Percentiles rank a stretch among this genome's conserved stretches.
Conservation (phyloP, 1,140 invertebrate genomes). For the Listronotus oregonensis region DNA sequence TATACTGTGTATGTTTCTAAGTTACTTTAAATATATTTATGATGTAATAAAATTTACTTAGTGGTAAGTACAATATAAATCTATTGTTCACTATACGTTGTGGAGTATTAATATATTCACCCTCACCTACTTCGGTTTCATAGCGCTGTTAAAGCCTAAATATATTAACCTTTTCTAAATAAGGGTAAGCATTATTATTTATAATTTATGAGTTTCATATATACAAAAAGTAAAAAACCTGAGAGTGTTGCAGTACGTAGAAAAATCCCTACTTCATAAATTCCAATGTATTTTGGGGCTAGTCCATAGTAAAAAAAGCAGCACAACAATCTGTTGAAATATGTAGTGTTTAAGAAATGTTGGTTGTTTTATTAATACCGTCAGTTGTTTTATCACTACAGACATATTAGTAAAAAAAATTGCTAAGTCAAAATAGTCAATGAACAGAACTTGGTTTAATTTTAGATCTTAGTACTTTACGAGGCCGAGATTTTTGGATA, state of each 20-base stretch:
- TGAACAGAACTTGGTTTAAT: too few relatives aligned
- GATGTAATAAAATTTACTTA: conserved; percentile 11
- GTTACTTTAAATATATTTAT: conserved; percentile 1
- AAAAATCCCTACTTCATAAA: conserved; percentile 2
- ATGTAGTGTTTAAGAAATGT: too few relatives aligned
- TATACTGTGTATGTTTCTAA: neutral
- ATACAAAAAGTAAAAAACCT: conserved; percentile 16
- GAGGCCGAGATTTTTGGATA: too few relatives aligned
- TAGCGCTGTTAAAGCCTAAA: conserved; percentile 26
- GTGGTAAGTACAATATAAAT: conserved; percentile 20
- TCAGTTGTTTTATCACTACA: too few relatives aligned
- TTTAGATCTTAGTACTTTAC: too few relatives aligned
- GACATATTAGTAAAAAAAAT: too few relatives aligned
- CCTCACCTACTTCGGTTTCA: conserved; percentile 33
- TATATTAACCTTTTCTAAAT: conserved; percentile 35
- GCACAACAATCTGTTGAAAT: too few relatives aligned
- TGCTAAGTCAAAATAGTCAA: too few relatives aligned
- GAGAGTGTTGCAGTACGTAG: conserved; percentile 7
- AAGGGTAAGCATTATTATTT: conserved; percentile 30
- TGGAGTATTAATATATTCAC: conserved; percentile 37
- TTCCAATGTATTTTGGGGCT: too few relatives aligned
- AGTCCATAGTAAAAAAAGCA: too few relatives aligned
- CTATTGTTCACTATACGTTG: conserved; percentile 21
- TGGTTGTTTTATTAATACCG: too few relatives aligned
- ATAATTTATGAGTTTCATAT: conserved; percentile 24